These are phyloP conservation scores for Metacarcinus magister DNA, from an alignment of 2,888 invertebrate genomes.

Conservation along the genomic window DNA sequence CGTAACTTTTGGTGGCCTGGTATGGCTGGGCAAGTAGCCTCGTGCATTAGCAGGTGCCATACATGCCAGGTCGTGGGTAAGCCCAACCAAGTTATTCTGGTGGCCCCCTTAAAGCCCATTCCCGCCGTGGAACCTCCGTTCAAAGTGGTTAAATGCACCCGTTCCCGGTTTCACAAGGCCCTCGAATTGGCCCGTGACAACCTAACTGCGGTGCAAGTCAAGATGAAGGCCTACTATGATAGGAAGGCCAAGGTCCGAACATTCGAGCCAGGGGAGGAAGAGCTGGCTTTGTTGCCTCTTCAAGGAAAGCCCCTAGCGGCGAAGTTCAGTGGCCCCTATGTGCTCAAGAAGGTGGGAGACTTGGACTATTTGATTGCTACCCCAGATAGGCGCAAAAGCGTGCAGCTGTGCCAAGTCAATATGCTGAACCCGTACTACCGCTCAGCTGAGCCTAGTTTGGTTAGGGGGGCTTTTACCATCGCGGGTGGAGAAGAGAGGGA, in stretches of 20 bases:
- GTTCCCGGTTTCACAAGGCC: not conserved
- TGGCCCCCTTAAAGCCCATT: not conserved
- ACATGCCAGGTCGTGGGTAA: constrained; percentile 47
- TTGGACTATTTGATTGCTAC: not conserved
- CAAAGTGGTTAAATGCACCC: not conserved
- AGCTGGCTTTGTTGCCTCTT: no score
- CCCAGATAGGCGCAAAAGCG: not conserved
- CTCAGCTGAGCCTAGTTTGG: no score
- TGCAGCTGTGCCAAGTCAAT: not conserved
- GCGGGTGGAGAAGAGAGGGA: not conserved
- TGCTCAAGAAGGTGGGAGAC: no score
- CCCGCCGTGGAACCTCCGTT: not conserved
- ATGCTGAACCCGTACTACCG: constrained; percentile 36
- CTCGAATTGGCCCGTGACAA: not conserved
- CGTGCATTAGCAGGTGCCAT: not conserved
- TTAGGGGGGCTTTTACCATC: no score
- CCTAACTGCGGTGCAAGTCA: not conserved
- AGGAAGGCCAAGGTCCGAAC: no score
- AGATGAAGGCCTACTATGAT: not conserved
- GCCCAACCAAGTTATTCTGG: not conserved
- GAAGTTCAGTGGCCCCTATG: no score
- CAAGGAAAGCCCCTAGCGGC: no score
- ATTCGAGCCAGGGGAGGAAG: constrained; percentile 2
- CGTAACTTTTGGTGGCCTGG: not conserved
- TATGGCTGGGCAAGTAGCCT: not conserved